A percentile compares a stretch with the other conserved stretches of the same genome.
phyloP scores from a whole-genome alignment of 2,113 vertebrate genomes.

The Lophotis ruficrista region DNA sequence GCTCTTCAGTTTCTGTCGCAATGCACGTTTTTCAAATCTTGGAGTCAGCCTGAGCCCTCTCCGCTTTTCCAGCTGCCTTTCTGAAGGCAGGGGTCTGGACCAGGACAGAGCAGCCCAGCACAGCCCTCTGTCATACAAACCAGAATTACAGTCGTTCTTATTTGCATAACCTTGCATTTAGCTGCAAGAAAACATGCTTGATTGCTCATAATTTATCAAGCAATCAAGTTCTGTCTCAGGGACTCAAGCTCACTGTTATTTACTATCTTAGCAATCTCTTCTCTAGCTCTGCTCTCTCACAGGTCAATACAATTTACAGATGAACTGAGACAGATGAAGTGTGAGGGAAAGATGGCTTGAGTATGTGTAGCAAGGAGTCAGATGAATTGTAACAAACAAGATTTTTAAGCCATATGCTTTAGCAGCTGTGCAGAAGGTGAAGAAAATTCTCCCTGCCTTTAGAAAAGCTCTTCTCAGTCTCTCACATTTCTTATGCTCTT shows the following conservation, averaged over 20 bases:
- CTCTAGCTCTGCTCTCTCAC: not conserved
- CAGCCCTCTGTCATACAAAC: not conserved
- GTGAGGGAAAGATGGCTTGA: not conserved
- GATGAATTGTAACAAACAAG: not conserved
- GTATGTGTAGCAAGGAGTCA: not conserved
- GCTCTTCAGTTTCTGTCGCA: not conserved
- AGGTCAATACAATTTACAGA: conserved; percentile 29
- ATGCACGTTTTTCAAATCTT: not conserved
- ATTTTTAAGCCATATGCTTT: conserved; percentile 10
- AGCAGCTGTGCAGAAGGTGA: conserved; percentile 30
- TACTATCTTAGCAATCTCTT: not conserved
- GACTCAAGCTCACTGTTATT: not conserved
- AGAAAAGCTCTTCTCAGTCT: conserved; percentile 2
- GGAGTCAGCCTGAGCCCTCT: not conserved
- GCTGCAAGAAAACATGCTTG: not conserved
- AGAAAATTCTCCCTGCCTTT: not conserved
- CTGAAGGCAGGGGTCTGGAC: not conserved
- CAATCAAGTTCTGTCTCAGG: not conserved
- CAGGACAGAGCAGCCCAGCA: not conserved
- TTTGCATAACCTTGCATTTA: not conserved
- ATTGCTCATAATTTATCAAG: not conserved
- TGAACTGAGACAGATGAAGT: conserved; percentile 33
- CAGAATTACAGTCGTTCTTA: not conserved
- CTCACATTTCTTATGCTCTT: not conserved
- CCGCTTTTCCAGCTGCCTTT: not conserved